Percentiles rank a stretch among this genome's conserved stretches.
Conservation (phyloP, 2,888 invertebrate species). For the Nyleta sp. region DNA sequence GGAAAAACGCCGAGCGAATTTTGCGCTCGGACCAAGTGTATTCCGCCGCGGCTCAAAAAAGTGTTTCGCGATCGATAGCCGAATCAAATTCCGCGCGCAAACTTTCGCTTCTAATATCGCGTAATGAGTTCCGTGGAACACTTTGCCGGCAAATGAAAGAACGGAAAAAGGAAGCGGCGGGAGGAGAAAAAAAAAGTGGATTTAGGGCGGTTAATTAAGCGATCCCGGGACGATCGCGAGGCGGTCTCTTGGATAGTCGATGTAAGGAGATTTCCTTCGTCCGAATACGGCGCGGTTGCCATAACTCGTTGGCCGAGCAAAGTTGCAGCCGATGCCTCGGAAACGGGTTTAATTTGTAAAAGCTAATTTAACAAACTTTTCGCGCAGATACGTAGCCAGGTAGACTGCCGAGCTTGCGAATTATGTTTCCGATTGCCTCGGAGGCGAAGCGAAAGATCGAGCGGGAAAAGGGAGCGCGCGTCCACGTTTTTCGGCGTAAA, state of each 20-base stretch:
- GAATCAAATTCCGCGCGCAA: constrained; percentile 5
- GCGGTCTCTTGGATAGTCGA: constrained; percentile 31
- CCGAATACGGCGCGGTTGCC: constrained; percentile 35
- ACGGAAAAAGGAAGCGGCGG: not conserved
- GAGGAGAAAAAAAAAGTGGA: constrained; percentile 3
- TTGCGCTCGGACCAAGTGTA: constrained; percentile 38
- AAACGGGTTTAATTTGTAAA: constrained; percentile 79
- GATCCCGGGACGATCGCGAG: constrained; percentile 24
- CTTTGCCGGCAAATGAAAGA: constrained; percentile 1
- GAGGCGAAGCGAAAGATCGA: constrained; percentile 53
- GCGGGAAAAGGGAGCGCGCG: constrained; percentile 22
- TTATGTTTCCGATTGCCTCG: constrained; percentile 63
- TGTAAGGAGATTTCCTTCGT: constrained; percentile 48
- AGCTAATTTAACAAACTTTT: constrained; percentile 80
- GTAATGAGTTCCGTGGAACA: constrained; percentile 29
- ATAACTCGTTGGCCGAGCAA: constrained; percentile 48
- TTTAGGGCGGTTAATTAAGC: constrained; percentile 48
- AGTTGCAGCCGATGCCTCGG: constrained; percentile 50
- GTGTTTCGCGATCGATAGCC: constrained; percentile 34
- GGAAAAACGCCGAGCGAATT: constrained; percentile 30
- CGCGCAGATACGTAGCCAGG: constrained; percentile 65
- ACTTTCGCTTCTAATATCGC: constrained; percentile 23
- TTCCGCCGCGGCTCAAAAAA: no score
- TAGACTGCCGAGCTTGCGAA: constrained; percentile 66
- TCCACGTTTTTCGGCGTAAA: no score